These are phyloP conservation scores for Scaptomyza pallida DNA, from an alignment of 1,140 invertebrate species.

Conservation along the genomic window DNA sequence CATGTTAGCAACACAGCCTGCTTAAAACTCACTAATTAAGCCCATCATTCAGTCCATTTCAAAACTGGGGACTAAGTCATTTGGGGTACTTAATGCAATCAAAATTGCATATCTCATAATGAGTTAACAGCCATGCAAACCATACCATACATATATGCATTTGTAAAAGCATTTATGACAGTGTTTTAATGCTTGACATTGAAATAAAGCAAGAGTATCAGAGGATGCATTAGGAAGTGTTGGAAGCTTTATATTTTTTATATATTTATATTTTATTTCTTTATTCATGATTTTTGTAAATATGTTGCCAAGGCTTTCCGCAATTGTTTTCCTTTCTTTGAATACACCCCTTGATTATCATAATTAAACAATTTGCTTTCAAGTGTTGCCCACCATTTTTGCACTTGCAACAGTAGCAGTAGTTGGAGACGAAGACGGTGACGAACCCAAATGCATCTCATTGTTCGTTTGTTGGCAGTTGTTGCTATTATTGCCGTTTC, in stretches of 20 bases:
- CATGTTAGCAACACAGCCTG: neutral
- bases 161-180: neutral
- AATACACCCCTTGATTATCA: constrained; percentile 64
- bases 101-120: neutral
- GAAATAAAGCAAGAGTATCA: neutral
- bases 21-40: constrained; percentile 4
- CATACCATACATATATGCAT: neutral
- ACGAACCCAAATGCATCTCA: constrained; percentile 37
- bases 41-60: neutral
- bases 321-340: constrained; percentile 3
- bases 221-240: too few species aligned
- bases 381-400: constrained; percentile 65
- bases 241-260: too few species aligned
- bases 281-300: too few species aligned
- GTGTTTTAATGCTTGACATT: neutral
- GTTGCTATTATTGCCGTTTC: constrained; percentile 54
- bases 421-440: constrained; percentile 1
- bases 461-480: constrained; percentile 50
- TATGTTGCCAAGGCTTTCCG: too few species aligned
- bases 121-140: too few species aligned
- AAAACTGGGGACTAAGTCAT: neutral
- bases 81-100: neutral
- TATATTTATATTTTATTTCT: too few species aligned
- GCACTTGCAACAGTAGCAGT: constrained; percentile 1
- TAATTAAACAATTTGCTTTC: constrained; percentile 78